Percentiles rank a stretch among this genome's conserved stretches.
Evolutionary conservation across 2,888 invertebrate genomes (phyloP).

Genomic region (Caenorhabditis wallacei): DNA sequence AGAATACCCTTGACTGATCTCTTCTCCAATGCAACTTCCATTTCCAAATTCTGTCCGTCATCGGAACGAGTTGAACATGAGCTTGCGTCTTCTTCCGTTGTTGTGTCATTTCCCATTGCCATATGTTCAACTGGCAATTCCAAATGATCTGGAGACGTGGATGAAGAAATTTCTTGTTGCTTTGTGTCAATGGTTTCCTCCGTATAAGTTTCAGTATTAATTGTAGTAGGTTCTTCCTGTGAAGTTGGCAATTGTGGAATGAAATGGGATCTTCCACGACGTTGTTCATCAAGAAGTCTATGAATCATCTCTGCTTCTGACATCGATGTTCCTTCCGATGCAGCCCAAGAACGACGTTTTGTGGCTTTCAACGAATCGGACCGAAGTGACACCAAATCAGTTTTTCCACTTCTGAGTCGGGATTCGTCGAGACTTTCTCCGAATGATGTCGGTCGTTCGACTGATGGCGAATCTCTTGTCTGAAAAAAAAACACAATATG

Average conservation of each 20-base stretch:
- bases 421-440: constrained; percentile 70
- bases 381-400: constrained; percentile 80
- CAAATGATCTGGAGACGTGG: not conserved
- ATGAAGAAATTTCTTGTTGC: not conserved
- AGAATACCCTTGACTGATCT: constrained; percentile 77
- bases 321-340: constrained; percentile 74
- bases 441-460: constrained; percentile 53
- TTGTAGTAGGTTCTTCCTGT: constrained; percentile 45
- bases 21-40: constrained; percentile 46
- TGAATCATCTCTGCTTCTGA: constrained; percentile 78
- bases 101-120: constrained; percentile 51
- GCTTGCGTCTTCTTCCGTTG: constrained; percentile 58
- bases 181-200: constrained; percentile 35
- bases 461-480: constrained; percentile 48
- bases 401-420: constrained; percentile 66
- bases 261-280: constrained; percentile 71
- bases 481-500: constrained; percentile 5
- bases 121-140: constrained; percentile 41
- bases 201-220: not conserved
- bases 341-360: constrained; percentile 82
- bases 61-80: constrained; percentile 57
- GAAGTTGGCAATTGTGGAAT: constrained; percentile 68
- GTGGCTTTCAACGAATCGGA: constrained; percentile 82
- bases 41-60: constrained; percentile 55
- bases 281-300: constrained; percentile 78